Base-by-base conservation (phyloP, 2,888 invertebrate species). In the Synanthedon tipuliformis region DNA sequence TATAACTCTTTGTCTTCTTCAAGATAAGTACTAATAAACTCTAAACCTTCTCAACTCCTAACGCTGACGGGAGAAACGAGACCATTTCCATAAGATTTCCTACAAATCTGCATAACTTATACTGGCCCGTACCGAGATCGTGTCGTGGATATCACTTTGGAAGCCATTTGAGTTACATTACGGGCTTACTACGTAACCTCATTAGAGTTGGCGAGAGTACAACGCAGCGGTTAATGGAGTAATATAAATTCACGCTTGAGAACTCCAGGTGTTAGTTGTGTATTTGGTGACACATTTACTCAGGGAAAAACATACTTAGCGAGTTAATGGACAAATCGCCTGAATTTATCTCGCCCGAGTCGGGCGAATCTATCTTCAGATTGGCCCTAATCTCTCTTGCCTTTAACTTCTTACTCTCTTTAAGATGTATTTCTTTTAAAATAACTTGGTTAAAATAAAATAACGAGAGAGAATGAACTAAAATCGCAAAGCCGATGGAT, bases 51-150 rank as follows among this genome's bases (percentile, higher is more conserved):
- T 15, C 15, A 15, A 45, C 45, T 45, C 13, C n/a, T 45, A 45
- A 45, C 45, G n/a, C 45, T 45, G 45, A 45, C 45, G n/a, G 45
- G 13, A 16, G 49, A 49, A 49, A 49, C 49, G 18, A 65, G 65
- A 67, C 62, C 64, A 72, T 72, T 70, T 69, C 68, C 70, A 73
- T 63, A 61, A 62, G 66, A 71, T 68, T 68, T 66, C 62, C 65
- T 61, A 56, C 62, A 53, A 66, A 70, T 71, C 67, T 74, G 69
- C 73, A 73, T 73, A 71, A 69, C 66, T 68, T 62, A 45, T 45
- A 45, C 45, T 12, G 49, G 49, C 23, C 16, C 49, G 18, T 49
- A 49, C 49, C 45, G 45, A 45, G 45, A 45, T 15, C 15, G 12
- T 45, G 12, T 45, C 45, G 45, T 13, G 64, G 69, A 72, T 71